Conservation (phyloP, 2,888 invertebrate genomes). For the Reticulitermes lucifugus region DNA sequence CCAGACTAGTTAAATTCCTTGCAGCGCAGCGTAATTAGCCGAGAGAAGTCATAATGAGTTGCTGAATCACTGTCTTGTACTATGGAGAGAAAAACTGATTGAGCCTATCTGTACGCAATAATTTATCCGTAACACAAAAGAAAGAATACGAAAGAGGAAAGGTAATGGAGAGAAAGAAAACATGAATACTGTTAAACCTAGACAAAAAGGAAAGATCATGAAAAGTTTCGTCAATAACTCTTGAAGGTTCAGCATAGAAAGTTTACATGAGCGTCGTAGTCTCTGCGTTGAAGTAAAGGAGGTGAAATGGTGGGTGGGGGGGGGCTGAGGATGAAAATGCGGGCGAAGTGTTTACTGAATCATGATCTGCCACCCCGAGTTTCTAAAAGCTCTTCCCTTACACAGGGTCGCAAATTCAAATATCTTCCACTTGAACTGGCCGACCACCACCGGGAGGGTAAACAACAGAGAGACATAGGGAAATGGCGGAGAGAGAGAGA, state of each 20-base stretch:
- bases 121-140: background rate
- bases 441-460: constrained; percentile 29
- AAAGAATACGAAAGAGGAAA: background rate
- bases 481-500: background rate
- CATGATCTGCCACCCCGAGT: constrained; percentile 48
- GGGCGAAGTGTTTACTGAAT: constrained; percentile 49
- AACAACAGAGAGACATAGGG: constrained; percentile 23
- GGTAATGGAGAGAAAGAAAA: background rate
- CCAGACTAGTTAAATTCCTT: too few relatives aligned
- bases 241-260: constrained; percentile 30
- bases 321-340: constrained; percentile 43
- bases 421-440: constrained; percentile 47
- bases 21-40: too few relatives aligned
- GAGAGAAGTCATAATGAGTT: too few relatives aligned
- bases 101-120: background rate
- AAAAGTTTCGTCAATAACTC: constrained; percentile 44
- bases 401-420: constrained; percentile 48
- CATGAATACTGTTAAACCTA: constrained; percentile 11
- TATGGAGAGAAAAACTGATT: too few relatives aligned
- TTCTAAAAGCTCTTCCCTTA: constrained; percentile 40
- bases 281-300: constrained; percentile 30
- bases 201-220: constrained; percentile 39
- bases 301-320: constrained; percentile 8
- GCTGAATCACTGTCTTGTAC: too few relatives aligned
- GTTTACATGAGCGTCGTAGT: constrained; percentile 18